Percentiles rank a stretch among this genome's conserved stretches.
phyloP scores from a whole-genome alignment of 1,140 invertebrate genomes.

The Campoletis sonorensis region DNA sequence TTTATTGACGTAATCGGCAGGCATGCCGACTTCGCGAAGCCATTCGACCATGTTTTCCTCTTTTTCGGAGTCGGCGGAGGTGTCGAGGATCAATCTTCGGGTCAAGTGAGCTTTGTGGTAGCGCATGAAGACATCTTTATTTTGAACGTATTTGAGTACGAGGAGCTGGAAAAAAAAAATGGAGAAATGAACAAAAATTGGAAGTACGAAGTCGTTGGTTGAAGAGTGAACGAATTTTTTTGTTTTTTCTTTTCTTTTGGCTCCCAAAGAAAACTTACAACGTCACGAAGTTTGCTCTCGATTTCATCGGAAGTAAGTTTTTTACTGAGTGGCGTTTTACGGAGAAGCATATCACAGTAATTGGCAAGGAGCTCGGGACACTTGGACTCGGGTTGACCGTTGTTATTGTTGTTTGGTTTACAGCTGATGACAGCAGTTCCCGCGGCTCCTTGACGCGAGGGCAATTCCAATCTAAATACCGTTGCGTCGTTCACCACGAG shows the following conservation, averaged over 20 bases:
- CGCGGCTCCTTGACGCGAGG: conserved; percentile 78
- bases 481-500: conserved; percentile 98
- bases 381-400: conserved; percentile 90
- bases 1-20: conserved; percentile 99
- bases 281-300: conserved; percentile 93
- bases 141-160: conserved; percentile 99
- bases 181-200: not conserved
- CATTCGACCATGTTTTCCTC: conserved; percentile 99
- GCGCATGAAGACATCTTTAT: conserved; percentile 99
- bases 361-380: conserved; percentile 99
- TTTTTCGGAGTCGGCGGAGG: conserved; percentile 98
- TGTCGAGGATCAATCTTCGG: conserved; percentile 94
- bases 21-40: conserved; percentile 97
- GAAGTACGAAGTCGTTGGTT: not conserved
- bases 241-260: no score
- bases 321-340: conserved; percentile 97
- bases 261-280: conserved; percentile 78
- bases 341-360: conserved; percentile 99
- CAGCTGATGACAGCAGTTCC: conserved; percentile 59
- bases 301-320: conserved; percentile 98
- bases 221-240: no score
- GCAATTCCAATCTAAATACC: conserved; percentile 92
- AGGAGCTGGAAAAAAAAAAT: conserved; percentile 80
- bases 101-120: conserved; percentile 99
- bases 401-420: conserved; percentile 71